Conservation (phyloP, 2,113 vertebrate species). For the Engraulis encrasicolus region DNA sequence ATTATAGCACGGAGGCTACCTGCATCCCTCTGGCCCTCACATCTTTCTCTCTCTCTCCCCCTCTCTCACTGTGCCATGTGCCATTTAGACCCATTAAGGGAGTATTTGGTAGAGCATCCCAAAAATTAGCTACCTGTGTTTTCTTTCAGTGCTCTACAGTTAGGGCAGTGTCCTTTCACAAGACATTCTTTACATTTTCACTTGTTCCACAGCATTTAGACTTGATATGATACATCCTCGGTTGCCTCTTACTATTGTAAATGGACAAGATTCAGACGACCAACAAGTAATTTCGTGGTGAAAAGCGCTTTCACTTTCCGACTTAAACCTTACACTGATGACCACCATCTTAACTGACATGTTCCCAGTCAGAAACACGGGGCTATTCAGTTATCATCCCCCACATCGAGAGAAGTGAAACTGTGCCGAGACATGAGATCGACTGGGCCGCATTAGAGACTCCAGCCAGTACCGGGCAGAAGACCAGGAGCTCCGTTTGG, state of each 20-base stretch:
- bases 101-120: background rate
- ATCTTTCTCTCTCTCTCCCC: background rate
- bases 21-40: background rate
- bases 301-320: too few species aligned
- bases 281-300: too few species aligned
- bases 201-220: too few species aligned
- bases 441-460: background rate
- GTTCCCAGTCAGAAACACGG: background rate
- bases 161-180: too few species aligned
- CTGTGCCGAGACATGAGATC: background rate
- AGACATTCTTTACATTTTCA: too few species aligned
- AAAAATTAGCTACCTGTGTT: background rate
- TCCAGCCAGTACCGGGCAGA: constrained; percentile 35
- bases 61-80: background rate
- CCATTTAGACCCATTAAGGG: constrained; percentile 4
- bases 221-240: too few species aligned
- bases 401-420: background rate
- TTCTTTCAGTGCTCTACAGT: too few species aligned
- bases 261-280: too few species aligned
- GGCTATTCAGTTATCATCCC: background rate
- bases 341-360: too few species aligned
- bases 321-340: too few species aligned
- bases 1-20: constrained; percentile 40
- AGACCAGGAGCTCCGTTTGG: constrained; percentile 35
- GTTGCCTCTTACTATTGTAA: too few species aligned